Evolutionary conservation across 2,797 vertebrate genomes (phyloP), one percentile per base, ranked within the genome.

Genomic region (Takifugu rubripes): DNA sequence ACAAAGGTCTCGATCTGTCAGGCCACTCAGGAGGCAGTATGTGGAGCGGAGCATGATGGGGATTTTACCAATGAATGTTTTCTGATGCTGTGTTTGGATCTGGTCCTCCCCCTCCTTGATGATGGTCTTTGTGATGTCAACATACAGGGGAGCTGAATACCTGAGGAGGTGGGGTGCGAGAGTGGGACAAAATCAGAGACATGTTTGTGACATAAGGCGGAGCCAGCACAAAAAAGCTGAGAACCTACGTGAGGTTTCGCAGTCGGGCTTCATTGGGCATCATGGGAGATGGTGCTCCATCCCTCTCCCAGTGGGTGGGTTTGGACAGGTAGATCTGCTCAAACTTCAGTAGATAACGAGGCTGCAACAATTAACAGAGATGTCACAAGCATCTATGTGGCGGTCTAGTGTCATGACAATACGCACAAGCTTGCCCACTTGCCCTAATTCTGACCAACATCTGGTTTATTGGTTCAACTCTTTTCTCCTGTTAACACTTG

Each of bases 261-360:
- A 99, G 87, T 16, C 96, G 90, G 33, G 96, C 97, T 83, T 99
- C 97, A 14, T 99, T 99, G 25, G 97, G 97, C 96, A 97, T 98
- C 97, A 99, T 99, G 44, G 96, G 95, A 3, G 96, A 98, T 0
- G 97, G 97, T 1, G 96, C 96, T 3, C 97, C 97, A 31, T 99
- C 97, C 88, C 96, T 92, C 84, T 99, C 97, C 97, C 97, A 99
- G 56, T 99, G 96, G 0, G 97, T 99, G 27, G 97, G 97, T 60
- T 99, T 99, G 42, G 97, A 99, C 56, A 99, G 86, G 65, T 99
- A 99, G 84, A 99, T 99, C 81, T 99, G 97, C 75, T 99, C 97
- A 74, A 99, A 99, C 87, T 99, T 99, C 81, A 99, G 54, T 69
- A 99, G 86, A 70, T 94, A 99, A 1, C 97, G 93, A 15, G 97